Evolutionary conservation across 2,797 vertebrate species (phyloP).

Genomic region (Selene dorsalis): DNA sequence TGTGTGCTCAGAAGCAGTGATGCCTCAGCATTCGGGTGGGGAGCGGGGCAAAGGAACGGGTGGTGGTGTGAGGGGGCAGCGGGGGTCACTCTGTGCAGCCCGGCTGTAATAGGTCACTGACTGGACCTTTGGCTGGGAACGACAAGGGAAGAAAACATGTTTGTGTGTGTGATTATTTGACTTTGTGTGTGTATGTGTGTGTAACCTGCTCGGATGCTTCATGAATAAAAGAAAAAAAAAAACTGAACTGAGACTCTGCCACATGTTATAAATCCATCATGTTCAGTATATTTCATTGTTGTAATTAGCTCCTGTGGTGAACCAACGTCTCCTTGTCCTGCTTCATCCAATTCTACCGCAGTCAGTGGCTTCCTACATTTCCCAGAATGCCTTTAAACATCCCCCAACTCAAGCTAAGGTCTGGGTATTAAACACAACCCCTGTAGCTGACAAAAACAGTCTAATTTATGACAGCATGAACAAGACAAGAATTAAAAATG

Average conservation of each 20-base stretch:
- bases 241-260: neutral
- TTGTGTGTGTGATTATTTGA: conserved; percentile 14
- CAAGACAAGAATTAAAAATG: too few relatives aligned
- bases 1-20: conserved; percentile 81
- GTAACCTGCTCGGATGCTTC: conserved; percentile 9
- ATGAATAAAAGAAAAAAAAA: conserved; percentile 12
- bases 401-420: neutral
- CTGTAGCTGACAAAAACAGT: neutral
- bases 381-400: conserved; percentile 43
- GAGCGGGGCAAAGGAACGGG: conserved; percentile 59
- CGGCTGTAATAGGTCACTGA: conserved; percentile 79
- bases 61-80: conserved; percentile 65
- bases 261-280: conserved; percentile 3
- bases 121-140: conserved; percentile 74
- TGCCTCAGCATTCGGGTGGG: conserved; percentile 82
- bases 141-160: conserved; percentile 18
- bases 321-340: neutral
- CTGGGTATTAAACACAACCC: neutral
- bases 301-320: neutral
- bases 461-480: neutral
- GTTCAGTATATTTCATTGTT: neutral
- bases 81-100: conserved; percentile 77
- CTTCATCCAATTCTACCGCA: neutral
- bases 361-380: conserved; percentile 37
- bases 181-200: neutral